Evolutionary conservation across 2,888 invertebrate species (phyloP), one percentile per base, ranked within the genome.

Genomic region (Hypercompe scribonia): DNA sequence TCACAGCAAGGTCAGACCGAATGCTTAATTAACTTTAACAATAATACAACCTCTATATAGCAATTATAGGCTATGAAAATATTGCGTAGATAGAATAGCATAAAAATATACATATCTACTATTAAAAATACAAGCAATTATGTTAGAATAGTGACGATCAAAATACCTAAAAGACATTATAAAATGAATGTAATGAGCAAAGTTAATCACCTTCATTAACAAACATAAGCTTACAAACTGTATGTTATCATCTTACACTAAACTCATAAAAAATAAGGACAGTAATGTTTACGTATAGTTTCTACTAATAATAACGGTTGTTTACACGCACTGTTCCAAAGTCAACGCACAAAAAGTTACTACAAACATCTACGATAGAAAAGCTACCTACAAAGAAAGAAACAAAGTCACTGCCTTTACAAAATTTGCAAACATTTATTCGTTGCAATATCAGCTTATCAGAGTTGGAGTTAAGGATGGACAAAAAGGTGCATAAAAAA

Each of bases 21-120:
- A 64, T 68, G 21, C 63, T 66, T 42, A 34, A 58, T 63, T 50
- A n/a, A 28, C 21, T 68, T 24, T n/a, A 68, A 69, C 28, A 5
- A 61, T 28, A 36, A 61, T 61, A 61, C 28, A 31, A 68, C 61
- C 39, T 61, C 69, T 31, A 61, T 21, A 61, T 61, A 42, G 31
- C 61, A 58, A 68, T 69, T 69, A 69, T 42, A 28, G 61, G 39
- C 31, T 15, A 61, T 61, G 24, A 69, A 69, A 58, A 68, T 39
- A 61, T 21, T 61, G 68, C 31, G 39, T 58, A 33, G 13, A 61
- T 39, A 21, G 13, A 34, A 58, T 0, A 33, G 31, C 11, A 50
- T 34, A 33, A 50, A 39, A n/a, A 65, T 39, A 15, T 50, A 50
- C 15, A 15, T 50, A 50, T 31, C 31, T 0, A 31, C 31, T 31